phyloP scores from a whole-genome alignment of 92 coral and sea anemone species.

The Palythoa heliodiscus region DNA sequence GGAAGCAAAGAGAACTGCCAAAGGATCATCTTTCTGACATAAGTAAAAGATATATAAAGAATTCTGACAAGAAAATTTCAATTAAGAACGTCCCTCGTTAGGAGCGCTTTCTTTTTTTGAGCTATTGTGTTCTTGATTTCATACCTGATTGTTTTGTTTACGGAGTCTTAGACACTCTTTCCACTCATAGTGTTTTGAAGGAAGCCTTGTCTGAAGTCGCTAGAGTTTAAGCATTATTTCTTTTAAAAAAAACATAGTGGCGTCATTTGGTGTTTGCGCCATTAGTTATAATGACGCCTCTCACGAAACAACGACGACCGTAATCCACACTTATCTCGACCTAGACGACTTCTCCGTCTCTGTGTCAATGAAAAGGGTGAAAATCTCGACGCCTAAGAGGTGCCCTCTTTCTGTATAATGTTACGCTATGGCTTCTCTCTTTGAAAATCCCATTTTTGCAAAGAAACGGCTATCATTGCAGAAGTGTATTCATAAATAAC shows the following conservation, averaged over 20 bases:
- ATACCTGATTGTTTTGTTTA: neutral
- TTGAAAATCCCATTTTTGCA: neutral
- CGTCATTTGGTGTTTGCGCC: constrained; percentile 17
- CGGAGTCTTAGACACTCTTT: neutral
- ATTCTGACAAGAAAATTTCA: neutral
- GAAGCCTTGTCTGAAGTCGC: neutral
- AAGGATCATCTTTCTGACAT: no score
- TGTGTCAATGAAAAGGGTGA: neutral
- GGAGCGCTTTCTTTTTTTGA: neutral
- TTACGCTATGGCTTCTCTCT: neutral
- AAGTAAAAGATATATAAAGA: no score
- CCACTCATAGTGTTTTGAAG: neutral
- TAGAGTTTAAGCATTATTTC: neutral
- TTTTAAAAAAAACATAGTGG: neutral
- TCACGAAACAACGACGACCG: constrained; percentile 21
- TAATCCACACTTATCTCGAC: constrained; percentile 38
- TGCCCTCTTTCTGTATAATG: neutral
- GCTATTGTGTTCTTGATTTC: neutral
- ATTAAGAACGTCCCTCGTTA: neutral
- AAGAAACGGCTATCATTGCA: neutral
- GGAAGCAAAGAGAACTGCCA: neutral
- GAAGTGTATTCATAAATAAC: neutral
- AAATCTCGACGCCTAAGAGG: constrained; percentile 1
- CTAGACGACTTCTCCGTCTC: constrained; percentile 26
- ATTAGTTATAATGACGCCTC: constrained; percentile 9